A percentile compares a stretch with the other conserved stretches of the same genome.
These are phyloP conservation scores for Cygnus atratus DNA, from an alignment of 2,113 vertebrate genomes.

Conservation along the genomic window DNA sequence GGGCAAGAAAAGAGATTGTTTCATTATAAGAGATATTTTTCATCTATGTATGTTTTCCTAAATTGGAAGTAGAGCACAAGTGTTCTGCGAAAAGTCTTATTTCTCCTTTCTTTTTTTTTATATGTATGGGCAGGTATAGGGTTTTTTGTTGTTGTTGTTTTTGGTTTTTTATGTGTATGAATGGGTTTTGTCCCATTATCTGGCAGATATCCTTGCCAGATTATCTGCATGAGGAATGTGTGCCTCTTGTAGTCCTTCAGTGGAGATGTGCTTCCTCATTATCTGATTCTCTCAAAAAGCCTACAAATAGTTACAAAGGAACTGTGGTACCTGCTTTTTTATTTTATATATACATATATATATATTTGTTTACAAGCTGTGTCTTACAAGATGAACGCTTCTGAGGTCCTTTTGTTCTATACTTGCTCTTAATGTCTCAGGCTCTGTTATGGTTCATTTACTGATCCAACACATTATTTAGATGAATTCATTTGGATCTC, in stretches of 20 bases:
- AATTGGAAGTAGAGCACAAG: not conserved
- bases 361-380: not conserved
- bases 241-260: not conserved
- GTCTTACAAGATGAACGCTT: accelerated
- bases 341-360: too few relatives aligned
- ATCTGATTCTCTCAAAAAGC: not conserved
- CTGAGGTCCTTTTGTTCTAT: accelerated
- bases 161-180: too few relatives aligned
- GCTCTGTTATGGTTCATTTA: not conserved
- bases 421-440: not conserved
- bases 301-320: not conserved
- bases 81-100: not conserved
- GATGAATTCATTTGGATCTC: not conserved
- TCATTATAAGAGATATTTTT: not conserved
- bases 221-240: not conserved
- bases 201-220: not conserved
- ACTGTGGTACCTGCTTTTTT: not conserved
- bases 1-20: not conserved
- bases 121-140: not conserved
- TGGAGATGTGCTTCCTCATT: not conserved
- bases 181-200: not conserved
- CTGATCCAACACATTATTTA: not conserved
- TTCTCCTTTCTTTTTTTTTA: not conserved
- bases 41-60: not conserved
- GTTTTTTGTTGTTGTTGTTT: not conserved